These are phyloP conservation scores for Frieseomelitta varia DNA, from an alignment of 1,140 invertebrate species.

Conservation along the genomic window DNA sequence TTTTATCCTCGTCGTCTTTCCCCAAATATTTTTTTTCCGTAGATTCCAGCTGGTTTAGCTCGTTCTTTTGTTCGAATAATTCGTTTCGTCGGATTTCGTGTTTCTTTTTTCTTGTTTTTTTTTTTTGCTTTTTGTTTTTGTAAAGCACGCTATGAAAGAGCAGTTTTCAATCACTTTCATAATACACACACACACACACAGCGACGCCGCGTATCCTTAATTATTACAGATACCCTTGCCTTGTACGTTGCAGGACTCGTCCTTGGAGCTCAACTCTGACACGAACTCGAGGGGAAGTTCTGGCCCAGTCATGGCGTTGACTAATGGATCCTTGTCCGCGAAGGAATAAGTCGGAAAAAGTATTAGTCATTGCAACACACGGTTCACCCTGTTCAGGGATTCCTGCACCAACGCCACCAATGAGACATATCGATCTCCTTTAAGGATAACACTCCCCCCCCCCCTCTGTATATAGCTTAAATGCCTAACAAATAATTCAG, in stretches of 20 bases:
- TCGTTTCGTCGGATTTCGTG: not conserved
- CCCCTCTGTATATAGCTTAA: conserved; percentile 78
- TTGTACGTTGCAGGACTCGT: conserved; percentile 73
- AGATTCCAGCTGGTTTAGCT: not conserved
- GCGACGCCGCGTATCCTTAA: too few relatives aligned
- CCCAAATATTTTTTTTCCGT: not conserved
- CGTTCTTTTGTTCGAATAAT: not conserved
- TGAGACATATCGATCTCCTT: conserved; percentile 79
- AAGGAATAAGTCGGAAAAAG: conserved; percentile 73
- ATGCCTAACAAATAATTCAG: conserved; percentile 76
- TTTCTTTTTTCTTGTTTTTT: not conserved
- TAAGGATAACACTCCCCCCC: conserved; percentile 64
- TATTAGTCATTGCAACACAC: conserved; percentile 71
- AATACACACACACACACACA: not conserved
- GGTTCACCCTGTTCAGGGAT: conserved; percentile 69
- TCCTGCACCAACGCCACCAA: conserved; percentile 74
- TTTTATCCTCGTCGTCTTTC: not conserved
- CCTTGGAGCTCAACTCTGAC: conserved; percentile 74
- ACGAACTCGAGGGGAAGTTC: conserved; percentile 71
- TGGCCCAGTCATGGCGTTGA: conserved; percentile 72
- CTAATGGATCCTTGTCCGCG: conserved; percentile 77
- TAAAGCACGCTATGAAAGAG: not conserved
- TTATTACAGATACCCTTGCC: not conserved
- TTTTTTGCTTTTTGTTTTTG: not conserved
- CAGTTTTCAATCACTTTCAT: conserved; percentile 11